Evolutionary conservation across 2,888 invertebrate genomes (phyloP).

Genomic region (Portevinia maculata): DNA sequence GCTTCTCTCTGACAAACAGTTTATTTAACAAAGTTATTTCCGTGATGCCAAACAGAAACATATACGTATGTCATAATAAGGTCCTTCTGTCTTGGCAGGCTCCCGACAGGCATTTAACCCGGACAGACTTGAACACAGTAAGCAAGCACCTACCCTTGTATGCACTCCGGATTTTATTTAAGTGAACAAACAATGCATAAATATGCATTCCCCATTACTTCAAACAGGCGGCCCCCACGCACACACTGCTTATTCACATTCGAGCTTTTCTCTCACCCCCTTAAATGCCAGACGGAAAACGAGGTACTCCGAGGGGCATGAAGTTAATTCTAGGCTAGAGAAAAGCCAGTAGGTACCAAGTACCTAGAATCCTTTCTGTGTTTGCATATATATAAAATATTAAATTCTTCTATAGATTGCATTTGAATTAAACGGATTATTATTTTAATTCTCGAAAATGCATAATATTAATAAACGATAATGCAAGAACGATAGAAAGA

Average conservation of each 20-base stretch:
- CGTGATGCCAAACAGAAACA: slow-evolving; percentile 70
- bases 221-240: slow-evolving; percentile 48
- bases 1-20: slow-evolving; percentile 63
- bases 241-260: slow-evolving; percentile 13
- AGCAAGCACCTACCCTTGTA: slow-evolving; percentile 45
- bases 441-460: slow-evolving; percentile 59
- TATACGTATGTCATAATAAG: slow-evolving; percentile 73
- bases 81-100: slow-evolving; percentile 25
- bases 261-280: background rate
- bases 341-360: background rate
- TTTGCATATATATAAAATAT: slow-evolving; percentile 64
- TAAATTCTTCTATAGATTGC: slow-evolving; percentile 63
- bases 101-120: background rate
- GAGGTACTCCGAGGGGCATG: background rate
- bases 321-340: background rate
- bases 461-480: too few species aligned
- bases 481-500: slow-evolving; percentile 31
- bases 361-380: slow-evolving; percentile 3
- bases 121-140: background rate
- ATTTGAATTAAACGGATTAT: slow-evolving; percentile 67
- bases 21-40: slow-evolving; percentile 70
- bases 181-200: slow-evolving; percentile 71
- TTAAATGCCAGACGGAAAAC: too few species aligned
- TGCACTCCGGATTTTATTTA: slow-evolving; percentile 60
- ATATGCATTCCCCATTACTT: slow-evolving; percentile 56